Percentiles rank a stretch among this genome's conserved stretches.
phyloP scores from a whole-genome alignment of 2,797 vertebrate species.

The Hemibagrus guttatus region DNA sequence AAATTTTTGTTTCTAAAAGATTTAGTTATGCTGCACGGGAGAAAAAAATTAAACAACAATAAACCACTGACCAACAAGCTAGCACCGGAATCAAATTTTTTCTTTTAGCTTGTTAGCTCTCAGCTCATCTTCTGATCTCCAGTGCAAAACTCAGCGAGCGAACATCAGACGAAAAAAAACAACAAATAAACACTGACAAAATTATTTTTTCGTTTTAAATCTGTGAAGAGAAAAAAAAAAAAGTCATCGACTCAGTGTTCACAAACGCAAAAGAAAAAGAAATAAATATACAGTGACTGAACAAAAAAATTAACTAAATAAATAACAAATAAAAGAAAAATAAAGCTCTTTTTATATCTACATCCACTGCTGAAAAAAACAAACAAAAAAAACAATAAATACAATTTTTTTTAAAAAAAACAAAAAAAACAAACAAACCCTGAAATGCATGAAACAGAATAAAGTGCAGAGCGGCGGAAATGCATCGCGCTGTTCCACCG shows the following conservation, averaged over 20 bases:
- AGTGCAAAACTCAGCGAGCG: not conserved
- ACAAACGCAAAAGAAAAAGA: conserved; percentile 1
- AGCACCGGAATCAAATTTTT: not conserved
- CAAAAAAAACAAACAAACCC: conserved; percentile 15
- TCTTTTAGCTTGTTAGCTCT: not conserved
- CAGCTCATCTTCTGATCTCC: not conserved
- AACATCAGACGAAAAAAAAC: not conserved
- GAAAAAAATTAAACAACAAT: too few species aligned
- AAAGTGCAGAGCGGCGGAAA: conserved; percentile 52
- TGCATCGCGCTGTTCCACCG: not conserved
- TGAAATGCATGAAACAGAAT: conserved; percentile 34
- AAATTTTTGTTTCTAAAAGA: not conserved
- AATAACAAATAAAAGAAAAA: conserved; percentile 42
- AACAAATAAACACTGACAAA: not conserved
- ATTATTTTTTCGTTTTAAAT: too few species aligned
- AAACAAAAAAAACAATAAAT: conserved; percentile 34
- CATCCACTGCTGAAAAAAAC: not conserved
- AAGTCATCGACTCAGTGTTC: not conserved
- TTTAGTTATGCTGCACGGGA: not conserved
- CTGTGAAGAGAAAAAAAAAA: not conserved
- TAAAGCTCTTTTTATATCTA: conserved; percentile 34
- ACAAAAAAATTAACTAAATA: conserved; percentile 27
- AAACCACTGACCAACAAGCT: not conserved
- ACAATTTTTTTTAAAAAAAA: not conserved
- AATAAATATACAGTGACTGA: conserved; percentile 32